These are phyloP conservation scores for Helostoma temminkii DNA, from an alignment of 2,797 vertebrate genomes.

Conservation along the genomic window DNA sequence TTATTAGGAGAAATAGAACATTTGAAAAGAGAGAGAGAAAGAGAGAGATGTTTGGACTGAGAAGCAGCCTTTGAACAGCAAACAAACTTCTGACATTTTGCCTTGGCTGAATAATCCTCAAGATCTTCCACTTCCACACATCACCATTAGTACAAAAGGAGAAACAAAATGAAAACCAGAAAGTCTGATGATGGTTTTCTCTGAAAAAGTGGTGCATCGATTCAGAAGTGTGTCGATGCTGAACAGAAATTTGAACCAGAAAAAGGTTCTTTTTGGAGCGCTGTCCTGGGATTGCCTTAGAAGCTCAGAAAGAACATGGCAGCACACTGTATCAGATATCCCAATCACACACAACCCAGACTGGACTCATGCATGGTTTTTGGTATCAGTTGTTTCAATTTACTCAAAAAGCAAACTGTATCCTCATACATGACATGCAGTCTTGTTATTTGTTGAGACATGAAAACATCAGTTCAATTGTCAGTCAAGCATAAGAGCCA, in stretches of 20 bases:
- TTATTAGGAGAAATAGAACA: slow-evolving; percentile 42
- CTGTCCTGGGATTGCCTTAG: slow-evolving; percentile 6
- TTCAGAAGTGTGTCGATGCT: slow-evolving; percentile 2
- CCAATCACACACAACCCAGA: slow-evolving; percentile 24
- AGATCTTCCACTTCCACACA: slow-evolving; percentile 20
- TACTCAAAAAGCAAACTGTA: too few relatives aligned
- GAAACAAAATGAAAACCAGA: slow-evolving; percentile 16
- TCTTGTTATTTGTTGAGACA: slow-evolving; percentile 38
- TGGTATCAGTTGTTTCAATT: too few relatives aligned
- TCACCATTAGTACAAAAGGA: background rate
- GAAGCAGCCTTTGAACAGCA: slow-evolving; percentile 28
- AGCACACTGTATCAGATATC: slow-evolving; percentile 1
- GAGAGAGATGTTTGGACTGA: slow-evolving; percentile 39
- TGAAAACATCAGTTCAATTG: slow-evolving; percentile 51
- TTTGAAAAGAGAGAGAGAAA: slow-evolving; percentile 15
- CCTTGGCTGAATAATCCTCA: slow-evolving; percentile 24
- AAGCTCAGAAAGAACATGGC: slow-evolving; percentile 2
- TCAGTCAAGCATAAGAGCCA: slow-evolving; percentile 44
- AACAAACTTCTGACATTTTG: slow-evolving; percentile 44
- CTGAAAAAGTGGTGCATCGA: background rate
- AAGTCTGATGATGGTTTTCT: slow-evolving; percentile 27
- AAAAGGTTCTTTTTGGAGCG: too few relatives aligned
- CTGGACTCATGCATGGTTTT: too few relatives aligned
- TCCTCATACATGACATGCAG: slow-evolving; percentile 13
- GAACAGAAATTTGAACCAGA: too few relatives aligned